These are phyloP conservation scores for Pygoscelis adeliae DNA, from an alignment of 2,113 vertebrate species.

Conservation along the genomic window DNA sequence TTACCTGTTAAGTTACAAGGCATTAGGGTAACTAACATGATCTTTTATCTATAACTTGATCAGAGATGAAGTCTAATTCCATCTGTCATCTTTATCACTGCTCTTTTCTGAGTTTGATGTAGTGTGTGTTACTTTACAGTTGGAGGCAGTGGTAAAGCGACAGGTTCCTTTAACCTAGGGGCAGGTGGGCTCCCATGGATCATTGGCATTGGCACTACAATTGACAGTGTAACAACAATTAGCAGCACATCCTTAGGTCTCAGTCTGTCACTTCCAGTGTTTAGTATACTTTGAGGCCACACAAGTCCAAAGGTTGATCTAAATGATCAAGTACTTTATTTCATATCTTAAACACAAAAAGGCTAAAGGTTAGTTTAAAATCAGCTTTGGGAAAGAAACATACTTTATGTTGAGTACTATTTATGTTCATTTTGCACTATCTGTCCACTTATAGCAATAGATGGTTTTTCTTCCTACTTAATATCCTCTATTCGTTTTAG, in stretches of 20 bases:
- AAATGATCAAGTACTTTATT: neutral
- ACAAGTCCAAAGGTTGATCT: neutral
- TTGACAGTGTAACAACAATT: neutral
- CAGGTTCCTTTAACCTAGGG: neutral
- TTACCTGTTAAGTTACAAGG: neutral
- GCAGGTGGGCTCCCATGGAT: neutral
- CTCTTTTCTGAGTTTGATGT: neutral
- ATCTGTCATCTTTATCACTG: neutral
- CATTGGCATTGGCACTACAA: neutral
- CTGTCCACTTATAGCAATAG: neutral
- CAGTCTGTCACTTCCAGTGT: neutral
- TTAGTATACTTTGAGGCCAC: neutral
- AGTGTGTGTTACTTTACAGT: neutral
- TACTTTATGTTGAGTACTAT: neutral
- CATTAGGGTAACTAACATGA: neutral
- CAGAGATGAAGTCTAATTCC: neutral
- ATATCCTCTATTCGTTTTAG: neutral
- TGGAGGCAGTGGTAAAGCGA: neutral
- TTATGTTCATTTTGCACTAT: neutral
- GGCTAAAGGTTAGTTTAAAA: neutral
- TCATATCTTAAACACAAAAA: neutral
- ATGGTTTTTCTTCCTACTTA: neutral
- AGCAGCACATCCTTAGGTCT: neutral
- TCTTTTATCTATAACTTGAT: neutral
- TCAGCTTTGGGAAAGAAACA: neutral